Base-by-base conservation (phyloP, 2,797 vertebrate genomes). In the Dromococcyx pavoninus region DNA sequence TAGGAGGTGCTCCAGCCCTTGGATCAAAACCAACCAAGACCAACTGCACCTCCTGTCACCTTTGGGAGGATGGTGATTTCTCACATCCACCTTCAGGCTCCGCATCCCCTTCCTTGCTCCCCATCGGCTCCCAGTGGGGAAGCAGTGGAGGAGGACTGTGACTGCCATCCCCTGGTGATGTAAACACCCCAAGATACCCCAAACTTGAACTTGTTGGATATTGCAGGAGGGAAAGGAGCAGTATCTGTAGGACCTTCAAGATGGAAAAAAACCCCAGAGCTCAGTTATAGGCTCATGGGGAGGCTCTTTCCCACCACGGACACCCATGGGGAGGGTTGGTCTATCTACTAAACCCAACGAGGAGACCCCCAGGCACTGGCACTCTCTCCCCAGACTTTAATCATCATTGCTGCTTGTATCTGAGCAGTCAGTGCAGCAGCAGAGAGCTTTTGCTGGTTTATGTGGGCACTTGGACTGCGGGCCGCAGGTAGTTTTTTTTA, bases 111-210 rank as follows among this genome's bases (percentile, higher is more conserved):
- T 53, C 17, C 56, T 32, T 4, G 0, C 44, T 37, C 23, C 65
- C 41, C 75, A 12, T 50, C 25, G 3, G 32, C 21, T 72, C 24
- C 70, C 1, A 2, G 7, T 0, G 8, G 54, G 10, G 44, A 82
- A n/a, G 1, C 0, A 3, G 5, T 11, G 7, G 61, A 5, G 35
- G 0, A 14, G 54, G 46, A 24, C 5, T 0, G 0, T n/a, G 28
- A 5, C 1, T 3, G 33, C 86, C 32, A 60, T 62, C 51, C 27
- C 23, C 23, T 19, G 37, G 9, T 10, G 32, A 4, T 18, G 41
- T 10, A 7, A 44, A 56, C 2, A 8, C 12, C 15, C 7, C 2
- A 5, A 3, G 22, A 15, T 10, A 35, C 19, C 66, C 69, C 66
- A 7, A 50, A 8, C 3, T n/a, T 35, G 22, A 7, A 11, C 21